Conservation (phyloP, 2,797 vertebrate species). For the Crenichthys baileyi region DNA sequence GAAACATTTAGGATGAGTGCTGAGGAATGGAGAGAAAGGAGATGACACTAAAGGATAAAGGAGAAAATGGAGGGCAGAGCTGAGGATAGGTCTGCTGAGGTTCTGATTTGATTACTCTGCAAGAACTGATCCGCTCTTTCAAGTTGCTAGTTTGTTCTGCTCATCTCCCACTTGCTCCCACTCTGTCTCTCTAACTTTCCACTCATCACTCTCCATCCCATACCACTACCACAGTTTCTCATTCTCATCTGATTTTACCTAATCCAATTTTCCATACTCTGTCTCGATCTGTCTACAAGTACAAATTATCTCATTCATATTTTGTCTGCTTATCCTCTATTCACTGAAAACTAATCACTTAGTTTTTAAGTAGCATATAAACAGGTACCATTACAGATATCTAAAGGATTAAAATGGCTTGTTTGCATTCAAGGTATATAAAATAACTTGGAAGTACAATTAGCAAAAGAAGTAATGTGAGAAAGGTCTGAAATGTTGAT, state of each 20-base stretch:
- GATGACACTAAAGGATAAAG: conserved; percentile 54
- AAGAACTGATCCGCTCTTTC: conserved; percentile 70
- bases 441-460: conserved; percentile 4
- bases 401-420: conserved; percentile 2
- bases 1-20: conserved; percentile 35
- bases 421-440: neutral
- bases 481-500: conserved; percentile 33
- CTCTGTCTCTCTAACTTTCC: conserved; percentile 31
- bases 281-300: conserved; percentile 1
- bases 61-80: conserved; percentile 47
- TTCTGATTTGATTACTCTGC: conserved; percentile 75
- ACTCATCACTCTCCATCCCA: conserved; percentile 15
- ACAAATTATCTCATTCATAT: conserved; percentile 14
- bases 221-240: neutral
- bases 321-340: neutral
- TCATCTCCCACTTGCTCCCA: conserved; percentile 26
- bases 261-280: neutral
- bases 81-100: conserved; percentile 65
- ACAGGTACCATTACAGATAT: neutral
- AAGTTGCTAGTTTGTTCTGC: conserved; percentile 60
- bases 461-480: conserved; percentile 12
- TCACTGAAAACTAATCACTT: neutral
- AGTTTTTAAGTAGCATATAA: neutral
- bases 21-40: conserved; percentile 47
- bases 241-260: conserved; percentile 13